phyloP scores from a whole-genome alignment of 2,888 invertebrate species.

The Allophyes oxyacanthae region DNA sequence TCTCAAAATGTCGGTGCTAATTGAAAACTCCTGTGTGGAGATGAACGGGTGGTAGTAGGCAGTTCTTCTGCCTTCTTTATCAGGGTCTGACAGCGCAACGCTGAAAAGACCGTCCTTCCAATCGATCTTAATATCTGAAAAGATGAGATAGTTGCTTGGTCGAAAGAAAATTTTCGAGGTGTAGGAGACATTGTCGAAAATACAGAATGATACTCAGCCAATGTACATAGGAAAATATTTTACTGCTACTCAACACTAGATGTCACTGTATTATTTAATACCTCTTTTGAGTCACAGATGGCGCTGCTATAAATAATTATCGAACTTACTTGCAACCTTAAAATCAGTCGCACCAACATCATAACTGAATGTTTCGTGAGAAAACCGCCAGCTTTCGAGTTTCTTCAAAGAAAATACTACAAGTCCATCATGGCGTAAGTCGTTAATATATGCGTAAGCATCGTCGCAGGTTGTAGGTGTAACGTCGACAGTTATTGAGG shows the following conservation, averaged over 20 bases:
- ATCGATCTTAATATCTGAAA: slow-evolving; percentile 81
- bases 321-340: slow-evolving; percentile 87
- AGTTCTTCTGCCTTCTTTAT: slow-evolving; percentile 87
- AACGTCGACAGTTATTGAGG: slow-evolving; percentile 92
- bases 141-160: neutral
- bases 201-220: too few relatives aligned
- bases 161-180: too few relatives aligned
- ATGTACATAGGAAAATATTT: too few relatives aligned
- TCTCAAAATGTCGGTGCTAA: slow-evolving; percentile 89
- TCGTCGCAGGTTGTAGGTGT: slow-evolving; percentile 88
- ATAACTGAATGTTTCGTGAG: slow-evolving; percentile 87
- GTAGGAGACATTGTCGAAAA: too few relatives aligned
- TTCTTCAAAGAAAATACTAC: slow-evolving; percentile 89
- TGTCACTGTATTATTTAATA: too few relatives aligned
- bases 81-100: slow-evolving; percentile 89
- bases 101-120: slow-evolving; percentile 95
- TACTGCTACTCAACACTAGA: too few relatives aligned
- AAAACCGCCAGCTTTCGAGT: slow-evolving; percentile 90
- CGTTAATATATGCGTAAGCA: slow-evolving; percentile 93
- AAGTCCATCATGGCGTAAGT: slow-evolving; percentile 90
- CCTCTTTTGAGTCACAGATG: too few relatives aligned
- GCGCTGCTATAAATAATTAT: too few relatives aligned
- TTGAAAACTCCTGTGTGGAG: slow-evolving; percentile 91
- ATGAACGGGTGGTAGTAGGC: slow-evolving; percentile 94
- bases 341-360: slow-evolving; percentile 91